phyloP scores from a whole-genome alignment of 2,888 invertebrate species.

The Epicampocera succincta region DNA sequence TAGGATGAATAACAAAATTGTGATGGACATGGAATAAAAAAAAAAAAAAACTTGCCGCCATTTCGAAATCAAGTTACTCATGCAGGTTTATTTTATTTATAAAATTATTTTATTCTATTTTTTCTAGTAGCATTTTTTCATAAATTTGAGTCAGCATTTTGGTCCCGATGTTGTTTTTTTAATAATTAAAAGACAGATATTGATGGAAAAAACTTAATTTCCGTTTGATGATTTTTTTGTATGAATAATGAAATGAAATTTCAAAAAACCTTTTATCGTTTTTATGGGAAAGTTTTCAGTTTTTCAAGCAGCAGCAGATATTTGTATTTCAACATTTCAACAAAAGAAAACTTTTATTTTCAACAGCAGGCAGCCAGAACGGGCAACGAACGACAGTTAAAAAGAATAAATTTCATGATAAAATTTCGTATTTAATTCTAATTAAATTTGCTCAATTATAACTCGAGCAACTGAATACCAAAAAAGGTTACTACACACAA shows the following conservation, averaged over 20 bases:
- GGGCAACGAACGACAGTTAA: neutral
- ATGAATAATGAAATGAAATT: slow-evolving; percentile 14
- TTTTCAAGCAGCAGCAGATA: neutral
- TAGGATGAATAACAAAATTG: neutral
- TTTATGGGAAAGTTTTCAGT: slow-evolving; percentile 9
- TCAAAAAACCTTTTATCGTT: slow-evolving; percentile 25
- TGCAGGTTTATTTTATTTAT: neutral
- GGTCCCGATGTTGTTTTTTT: slow-evolving; percentile 10
- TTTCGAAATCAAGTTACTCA: neutral
- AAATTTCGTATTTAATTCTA: slow-evolving; percentile 49
- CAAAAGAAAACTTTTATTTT: slow-evolving; percentile 43
- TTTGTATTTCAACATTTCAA: slow-evolving; percentile 7
- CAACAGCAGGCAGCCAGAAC: slow-evolving; percentile 21
- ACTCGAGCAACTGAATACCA: slow-evolving; percentile 25
- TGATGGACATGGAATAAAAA: neutral
- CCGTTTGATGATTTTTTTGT: slow-evolving; percentile 29
- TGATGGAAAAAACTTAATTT: slow-evolving; percentile 54
- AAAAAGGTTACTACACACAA: slow-evolving; percentile 25
- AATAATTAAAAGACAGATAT: slow-evolving; percentile 49
- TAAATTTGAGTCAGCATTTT: slow-evolving; percentile 1
- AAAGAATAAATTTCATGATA: slow-evolving; percentile 32
- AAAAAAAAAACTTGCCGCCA: neutral
- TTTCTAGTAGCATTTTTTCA: neutral
- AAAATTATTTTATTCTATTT: neutral
- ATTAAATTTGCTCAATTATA: slow-evolving; percentile 62